A percentile compares a stretch with the other conserved stretches of the same genome.
Evolutionary conservation across 2,113 vertebrate genomes (phyloP).

Genomic region (Pseudorasbora parva): DNA sequence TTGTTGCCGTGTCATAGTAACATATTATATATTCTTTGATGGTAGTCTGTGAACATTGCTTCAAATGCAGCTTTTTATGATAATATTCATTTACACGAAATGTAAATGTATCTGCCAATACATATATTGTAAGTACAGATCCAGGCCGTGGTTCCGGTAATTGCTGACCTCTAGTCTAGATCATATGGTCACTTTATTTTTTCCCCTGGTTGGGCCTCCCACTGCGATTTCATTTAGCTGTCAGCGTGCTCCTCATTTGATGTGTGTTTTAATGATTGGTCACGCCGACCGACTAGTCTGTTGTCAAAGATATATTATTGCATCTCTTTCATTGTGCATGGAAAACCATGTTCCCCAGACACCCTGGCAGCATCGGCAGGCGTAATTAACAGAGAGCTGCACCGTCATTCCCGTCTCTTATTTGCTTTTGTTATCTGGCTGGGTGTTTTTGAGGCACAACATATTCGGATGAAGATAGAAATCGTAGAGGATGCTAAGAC

Average conservation of each 20-base stretch:
- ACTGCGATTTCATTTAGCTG: conserved; percentile 49
- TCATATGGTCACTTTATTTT: conserved; percentile 44
- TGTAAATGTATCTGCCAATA: not conserved
- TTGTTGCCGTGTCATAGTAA: too few relatives aligned
- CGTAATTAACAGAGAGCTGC: conserved; percentile 48
- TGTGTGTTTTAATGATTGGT: conserved; percentile 53
- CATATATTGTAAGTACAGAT: not conserved
- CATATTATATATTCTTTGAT: not conserved
- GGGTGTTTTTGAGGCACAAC: conserved; percentile 44
- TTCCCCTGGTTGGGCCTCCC: conserved; percentile 33
- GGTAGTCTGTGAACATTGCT: not conserved
- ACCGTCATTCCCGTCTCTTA: conserved; percentile 37
- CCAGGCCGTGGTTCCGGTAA: not conserved
- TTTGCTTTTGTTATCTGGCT: conserved; percentile 50
- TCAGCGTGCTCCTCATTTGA: conserved; percentile 43
- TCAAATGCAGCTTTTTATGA: not conserved
- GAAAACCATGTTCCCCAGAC: conserved; percentile 36
- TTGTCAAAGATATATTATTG: conserved; percentile 37
- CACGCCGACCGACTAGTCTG: conserved; percentile 23
- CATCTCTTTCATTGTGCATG: conserved; percentile 32
- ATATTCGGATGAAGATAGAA: conserved; percentile 51
- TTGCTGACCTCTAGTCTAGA: conserved; percentile 44
- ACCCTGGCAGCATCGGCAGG: conserved; percentile 9
- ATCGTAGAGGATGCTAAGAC: conserved; percentile 44
- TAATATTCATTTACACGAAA: conserved; percentile 26